Evolutionary conservation across 2,888 invertebrate species (phyloP).

Genomic region (Oasisia sp.): DNA sequence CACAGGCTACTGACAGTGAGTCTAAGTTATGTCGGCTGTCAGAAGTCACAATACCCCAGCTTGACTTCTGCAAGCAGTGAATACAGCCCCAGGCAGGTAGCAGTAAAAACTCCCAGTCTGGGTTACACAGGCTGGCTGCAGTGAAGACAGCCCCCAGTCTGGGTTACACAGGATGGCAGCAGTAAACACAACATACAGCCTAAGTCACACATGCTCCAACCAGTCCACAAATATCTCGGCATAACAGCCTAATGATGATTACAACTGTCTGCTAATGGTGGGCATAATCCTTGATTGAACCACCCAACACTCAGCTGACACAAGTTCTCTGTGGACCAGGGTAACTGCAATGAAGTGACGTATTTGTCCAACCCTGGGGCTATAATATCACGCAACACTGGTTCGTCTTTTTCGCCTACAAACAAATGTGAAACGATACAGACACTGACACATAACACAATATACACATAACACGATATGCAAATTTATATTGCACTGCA

Average conservation of each 20-base stretch:
- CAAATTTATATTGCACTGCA: too few species aligned
- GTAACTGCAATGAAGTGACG: background rate
- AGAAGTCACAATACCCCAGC: too few species aligned
- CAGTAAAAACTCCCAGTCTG: too few species aligned
- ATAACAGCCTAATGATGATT: too few species aligned
- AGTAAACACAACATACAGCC: too few species aligned
- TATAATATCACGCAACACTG: slow-evolving; percentile 78
- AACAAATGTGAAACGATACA: slow-evolving; percentile 26
- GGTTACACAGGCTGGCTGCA: too few species aligned
- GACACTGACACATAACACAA: background rate
- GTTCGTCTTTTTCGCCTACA: slow-evolving; percentile 87
- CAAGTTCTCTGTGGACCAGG: slow-evolving; percentile 51
- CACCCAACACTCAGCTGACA: background rate
- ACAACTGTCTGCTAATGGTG: background rate
- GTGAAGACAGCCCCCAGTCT: too few species aligned
- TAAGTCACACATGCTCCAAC: too few species aligned
- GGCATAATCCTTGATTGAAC: background rate
- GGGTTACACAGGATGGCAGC: too few species aligned
- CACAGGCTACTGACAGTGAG: background rate
- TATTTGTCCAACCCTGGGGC: background rate
- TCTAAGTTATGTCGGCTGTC: background rate
- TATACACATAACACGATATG: background rate
- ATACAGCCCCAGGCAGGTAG: too few species aligned
- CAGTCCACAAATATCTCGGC: too few species aligned
- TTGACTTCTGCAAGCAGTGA: too few species aligned